Conservation (phyloP, 2,888 invertebrate genomes). For the Unio pictorum region DNA sequence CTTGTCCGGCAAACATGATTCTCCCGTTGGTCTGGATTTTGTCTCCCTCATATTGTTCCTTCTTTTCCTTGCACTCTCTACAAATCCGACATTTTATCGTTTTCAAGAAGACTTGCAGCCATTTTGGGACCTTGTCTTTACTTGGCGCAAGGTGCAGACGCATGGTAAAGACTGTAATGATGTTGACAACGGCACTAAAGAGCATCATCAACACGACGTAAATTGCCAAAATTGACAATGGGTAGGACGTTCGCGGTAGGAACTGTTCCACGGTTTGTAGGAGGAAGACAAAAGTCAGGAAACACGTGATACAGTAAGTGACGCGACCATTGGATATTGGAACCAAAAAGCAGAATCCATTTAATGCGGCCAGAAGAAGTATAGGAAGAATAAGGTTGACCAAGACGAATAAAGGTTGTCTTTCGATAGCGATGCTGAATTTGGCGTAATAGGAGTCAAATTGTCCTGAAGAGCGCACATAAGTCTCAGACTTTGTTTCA, state of each 20-base stretch:
- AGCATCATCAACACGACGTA: constrained; percentile 27
- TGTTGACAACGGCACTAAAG: constrained; percentile 18
- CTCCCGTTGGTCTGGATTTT: no score
- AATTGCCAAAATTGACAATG: constrained; percentile 23
- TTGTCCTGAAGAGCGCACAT: background rate
- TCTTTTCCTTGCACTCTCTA: background rate
- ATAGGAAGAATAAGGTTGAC: constrained; percentile 26
- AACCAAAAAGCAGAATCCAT: constrained; percentile 26
- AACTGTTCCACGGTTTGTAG: constrained; percentile 21
- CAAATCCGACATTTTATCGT: constrained; percentile 6
- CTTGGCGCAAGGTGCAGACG: constrained; percentile 15
- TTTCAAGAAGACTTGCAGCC: constrained; percentile 8
- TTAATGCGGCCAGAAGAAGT: constrained; percentile 11
- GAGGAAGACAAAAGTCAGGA: constrained; percentile 27
- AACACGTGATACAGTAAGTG: constrained; percentile 29
- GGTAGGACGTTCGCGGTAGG: constrained; percentile 17
- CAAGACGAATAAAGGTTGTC: constrained; percentile 23
- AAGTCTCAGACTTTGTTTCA: constrained; percentile 13
- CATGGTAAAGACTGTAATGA: constrained; percentile 16
- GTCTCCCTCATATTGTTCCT: no score
- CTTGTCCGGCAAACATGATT: no score
- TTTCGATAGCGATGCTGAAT: constrained; percentile 12
- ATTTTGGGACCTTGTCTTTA: constrained; percentile 13
- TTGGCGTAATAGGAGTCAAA: background rate
- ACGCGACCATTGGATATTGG: constrained; percentile 27